These are phyloP conservation scores for Drosophila simulans DNA, from an alignment of 1,140 invertebrate species.

Conservation along the genomic window DNA sequence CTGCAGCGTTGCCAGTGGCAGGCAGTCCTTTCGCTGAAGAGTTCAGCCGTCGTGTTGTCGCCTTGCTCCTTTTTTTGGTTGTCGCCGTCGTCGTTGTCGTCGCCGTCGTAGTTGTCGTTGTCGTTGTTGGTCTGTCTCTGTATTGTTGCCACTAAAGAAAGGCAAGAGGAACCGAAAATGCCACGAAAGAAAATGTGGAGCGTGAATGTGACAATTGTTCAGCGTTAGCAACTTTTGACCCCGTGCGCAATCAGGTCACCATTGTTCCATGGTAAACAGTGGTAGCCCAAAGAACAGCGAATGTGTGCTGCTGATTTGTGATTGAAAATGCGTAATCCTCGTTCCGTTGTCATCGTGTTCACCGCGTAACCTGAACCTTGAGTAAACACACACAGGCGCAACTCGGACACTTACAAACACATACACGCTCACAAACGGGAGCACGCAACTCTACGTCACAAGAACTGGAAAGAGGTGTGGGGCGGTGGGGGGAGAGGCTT, in stretches of 20 bases:
- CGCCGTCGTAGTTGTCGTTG: conserved; percentile 34
- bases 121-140: conserved; percentile 35
- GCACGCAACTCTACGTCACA: conserved; percentile 72
- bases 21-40: conserved; percentile 82
- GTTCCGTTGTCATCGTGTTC: conserved; percentile 46
- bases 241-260: conserved; percentile 73
- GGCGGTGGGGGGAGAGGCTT: background rate
- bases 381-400: conserved; percentile 66
- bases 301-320: conserved; percentile 34
- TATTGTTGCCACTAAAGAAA: conserved; percentile 39
- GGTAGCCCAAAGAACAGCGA: conserved; percentile 7
- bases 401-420: conserved; percentile 30
- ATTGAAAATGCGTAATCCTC: conserved; percentile 78
- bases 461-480: conserved; percentile 6
- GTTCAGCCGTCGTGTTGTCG: conserved; percentile 68
- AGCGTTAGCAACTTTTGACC: conserved; percentile 74
- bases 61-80: conserved; percentile 44
- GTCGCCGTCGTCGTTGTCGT: conserved; percentile 38
- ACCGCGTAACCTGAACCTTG: conserved; percentile 76
- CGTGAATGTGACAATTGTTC: conserved; percentile 46
- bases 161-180: conserved; percentile 54
- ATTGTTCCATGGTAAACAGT: conserved; percentile 45
- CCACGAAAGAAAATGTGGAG: conserved; percentile 69
- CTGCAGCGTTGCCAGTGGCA: conserved; percentile 75
- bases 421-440: conserved; percentile 8